Evolutionary conservation across 2,797 vertebrate genomes (phyloP).

Genomic region (Telmatherina bonti): DNA sequence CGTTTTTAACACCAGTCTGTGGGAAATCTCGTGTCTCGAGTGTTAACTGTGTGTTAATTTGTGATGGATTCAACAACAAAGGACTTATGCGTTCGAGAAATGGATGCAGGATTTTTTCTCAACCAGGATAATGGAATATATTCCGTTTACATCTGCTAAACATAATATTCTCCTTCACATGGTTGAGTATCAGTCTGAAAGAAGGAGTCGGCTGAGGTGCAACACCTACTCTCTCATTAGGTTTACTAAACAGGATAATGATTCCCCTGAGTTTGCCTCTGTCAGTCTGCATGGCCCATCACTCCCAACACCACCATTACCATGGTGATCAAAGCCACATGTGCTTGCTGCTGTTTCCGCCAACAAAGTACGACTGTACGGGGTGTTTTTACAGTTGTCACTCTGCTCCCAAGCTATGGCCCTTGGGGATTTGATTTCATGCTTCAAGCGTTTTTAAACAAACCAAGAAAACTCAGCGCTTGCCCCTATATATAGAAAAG

Average conservation of each 20-base stretch:
- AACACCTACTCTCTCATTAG: conserved; percentile 83
- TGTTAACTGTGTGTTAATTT: conserved; percentile 32
- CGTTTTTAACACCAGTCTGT: conserved; percentile 3
- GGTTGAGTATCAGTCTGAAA: conserved; percentile 41
- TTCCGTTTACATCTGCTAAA: conserved; percentile 31
- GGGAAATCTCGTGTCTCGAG: conserved; percentile 24
- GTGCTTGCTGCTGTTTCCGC: conserved; percentile 65
- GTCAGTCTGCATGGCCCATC: conserved; percentile 72
- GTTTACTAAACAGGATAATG: conserved; percentile 83
- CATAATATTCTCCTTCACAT: conserved; percentile 9
- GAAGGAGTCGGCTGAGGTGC: conserved; percentile 61
- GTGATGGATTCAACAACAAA: neutral
- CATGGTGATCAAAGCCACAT: conserved; percentile 84
- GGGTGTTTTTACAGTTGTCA: conserved; percentile 66
- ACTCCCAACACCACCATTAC: conserved; percentile 72
- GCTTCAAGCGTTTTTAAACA: conserved; percentile 16
- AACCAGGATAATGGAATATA: conserved; percentile 6
- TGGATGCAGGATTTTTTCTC: neutral
- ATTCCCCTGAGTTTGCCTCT: conserved; percentile 72
- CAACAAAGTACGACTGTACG: conserved; percentile 65
- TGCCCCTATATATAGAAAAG: too few species aligned
- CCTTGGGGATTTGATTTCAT: conserved; percentile 48
- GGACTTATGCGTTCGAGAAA: conserved; percentile 14
- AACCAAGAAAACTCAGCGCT: conserved; percentile 22
- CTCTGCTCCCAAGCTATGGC: conserved; percentile 46